These are phyloP conservation scores for Pterostichus madidus DNA, from an alignment of 2,888 invertebrate species.

Conservation along the genomic window DNA sequence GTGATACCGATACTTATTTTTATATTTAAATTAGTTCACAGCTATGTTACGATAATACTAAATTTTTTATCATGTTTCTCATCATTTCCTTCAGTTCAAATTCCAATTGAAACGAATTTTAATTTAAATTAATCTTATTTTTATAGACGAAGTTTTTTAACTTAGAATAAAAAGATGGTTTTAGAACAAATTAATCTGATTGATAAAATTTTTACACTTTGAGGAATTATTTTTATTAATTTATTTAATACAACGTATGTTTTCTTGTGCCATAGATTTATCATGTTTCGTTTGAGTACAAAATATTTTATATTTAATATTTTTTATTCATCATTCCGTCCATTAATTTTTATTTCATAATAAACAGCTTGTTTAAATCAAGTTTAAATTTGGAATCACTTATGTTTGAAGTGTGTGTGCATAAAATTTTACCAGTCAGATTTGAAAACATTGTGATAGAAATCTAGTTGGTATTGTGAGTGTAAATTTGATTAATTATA, in stretches of 20 bases:
- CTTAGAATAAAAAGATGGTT: slow-evolving; percentile 41
- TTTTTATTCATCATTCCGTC: slow-evolving; percentile 43
- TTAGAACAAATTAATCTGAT: slow-evolving; percentile 53
- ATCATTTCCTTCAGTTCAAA: slow-evolving; percentile 14
- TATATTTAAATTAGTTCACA: slow-evolving; percentile 50
- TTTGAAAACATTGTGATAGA: slow-evolving; percentile 64
- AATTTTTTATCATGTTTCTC: slow-evolving; percentile 5
- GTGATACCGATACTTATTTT: slow-evolving; percentile 60
- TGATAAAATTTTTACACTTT: slow-evolving; percentile 54
- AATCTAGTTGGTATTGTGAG: slow-evolving; percentile 64
- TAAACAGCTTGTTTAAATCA: background rate
- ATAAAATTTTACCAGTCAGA: slow-evolving; percentile 59
- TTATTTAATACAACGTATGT: slow-evolving; percentile 4
- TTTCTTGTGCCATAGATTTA: slow-evolving; percentile 59
- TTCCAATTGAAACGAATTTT: slow-evolving; percentile 40
- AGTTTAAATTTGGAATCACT: background rate
- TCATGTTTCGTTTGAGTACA: slow-evolving; percentile 10
- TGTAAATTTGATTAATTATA: slow-evolving; percentile 58
- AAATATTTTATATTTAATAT: slow-evolving; percentile 31
- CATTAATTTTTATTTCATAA: slow-evolving; percentile 40
- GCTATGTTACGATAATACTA: slow-evolving; percentile 46
- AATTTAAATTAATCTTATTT: slow-evolving; percentile 21
- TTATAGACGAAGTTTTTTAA: slow-evolving; percentile 21
- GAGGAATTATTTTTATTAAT: background rate
- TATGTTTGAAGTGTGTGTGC: slow-evolving; percentile 11